These are phyloP conservation scores for Leptocoma aspasia DNA, from an alignment of 2,113 vertebrate species.

Conservation along the genomic window DNA sequence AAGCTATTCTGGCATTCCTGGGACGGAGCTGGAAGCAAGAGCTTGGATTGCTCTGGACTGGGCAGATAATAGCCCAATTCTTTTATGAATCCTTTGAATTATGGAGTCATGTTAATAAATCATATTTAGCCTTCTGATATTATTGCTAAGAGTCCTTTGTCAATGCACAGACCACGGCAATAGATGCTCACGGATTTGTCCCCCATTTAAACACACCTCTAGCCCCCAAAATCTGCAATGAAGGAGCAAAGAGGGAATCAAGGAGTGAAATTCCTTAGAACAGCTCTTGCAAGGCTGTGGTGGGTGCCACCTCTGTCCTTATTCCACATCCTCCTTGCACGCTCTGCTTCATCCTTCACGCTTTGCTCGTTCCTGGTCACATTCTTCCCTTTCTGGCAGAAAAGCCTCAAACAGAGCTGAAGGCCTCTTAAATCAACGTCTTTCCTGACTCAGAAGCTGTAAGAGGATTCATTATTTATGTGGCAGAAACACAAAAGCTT, in stretches of 20 bases:
- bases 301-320: not conserved
- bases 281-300: not conserved
- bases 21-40: too few relatives aligned
- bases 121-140: too few relatives aligned
- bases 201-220: not conserved
- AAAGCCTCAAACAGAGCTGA: not conserved
- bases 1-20: too few relatives aligned
- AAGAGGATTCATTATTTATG: conserved; percentile 72
- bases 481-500: conserved; percentile 61
- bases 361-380: not conserved
- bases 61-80: too few relatives aligned
- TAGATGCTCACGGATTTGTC: not conserved
- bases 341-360: not conserved
- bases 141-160: too few relatives aligned
- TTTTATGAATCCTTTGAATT: too few relatives aligned
- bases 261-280: not conserved
- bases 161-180: too few relatives aligned
- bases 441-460: conserved; percentile 37
- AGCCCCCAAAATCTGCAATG: not conserved
- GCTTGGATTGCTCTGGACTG: too few relatives aligned
- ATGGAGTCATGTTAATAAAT: too few relatives aligned
- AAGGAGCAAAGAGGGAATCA: not conserved
- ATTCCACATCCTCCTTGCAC: not conserved
- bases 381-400: not conserved
- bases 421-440: conserved; percentile 54